Evolutionary conservation across 2,797 vertebrate species (phyloP), one percentile per base, ranked within the genome.

Genomic region (Tenualosa ilisha): DNA sequence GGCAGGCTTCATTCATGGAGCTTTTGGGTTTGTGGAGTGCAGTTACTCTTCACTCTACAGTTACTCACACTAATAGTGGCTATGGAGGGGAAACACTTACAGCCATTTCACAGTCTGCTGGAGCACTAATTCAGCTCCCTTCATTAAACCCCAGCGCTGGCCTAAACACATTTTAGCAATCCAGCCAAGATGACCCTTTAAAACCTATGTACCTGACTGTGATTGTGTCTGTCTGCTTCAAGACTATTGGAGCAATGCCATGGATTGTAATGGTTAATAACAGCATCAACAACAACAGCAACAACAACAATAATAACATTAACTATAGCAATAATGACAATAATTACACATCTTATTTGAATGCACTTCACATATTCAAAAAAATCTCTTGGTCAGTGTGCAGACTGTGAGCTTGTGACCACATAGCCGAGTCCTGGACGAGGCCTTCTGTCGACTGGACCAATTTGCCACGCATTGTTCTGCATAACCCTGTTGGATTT

Each of bases 71-170:
- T 79, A 40, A 79, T 79, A 79, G 72, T 15, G 5, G 86, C 89
- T 84, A 84, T 75, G 85, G 82, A 86, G 84, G 86, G 85, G 15
- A 46, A 72, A n/a, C 72, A 17, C 72, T 79, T 79, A 79, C 72
- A 46, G 72, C 72, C 72, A 79, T 79, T 79, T 79, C 72, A 79
- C 72, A 46, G 72, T 79, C 72, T 79, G 72, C 37, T 46, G 40
- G 37, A 20, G 7, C 72, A 46, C 72, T 79, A 79, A 79, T 79
- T 43, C 72, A 46, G 72, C 72, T 79, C 72, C 40, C 15, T 79
- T 40, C 72, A 79, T 46, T 79, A 79, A 79, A 79, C 17, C 37
- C 37, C 72, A 8, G 17, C 2, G 40, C 40, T 63, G 22, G 59
- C n/a, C 59, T n/a, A 63, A 22, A n/a, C 37, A 2, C 15, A 37